These are phyloP conservation scores for Drosophila mayri DNA, from an alignment of 1,140 invertebrate species.

Conservation along the genomic window DNA sequence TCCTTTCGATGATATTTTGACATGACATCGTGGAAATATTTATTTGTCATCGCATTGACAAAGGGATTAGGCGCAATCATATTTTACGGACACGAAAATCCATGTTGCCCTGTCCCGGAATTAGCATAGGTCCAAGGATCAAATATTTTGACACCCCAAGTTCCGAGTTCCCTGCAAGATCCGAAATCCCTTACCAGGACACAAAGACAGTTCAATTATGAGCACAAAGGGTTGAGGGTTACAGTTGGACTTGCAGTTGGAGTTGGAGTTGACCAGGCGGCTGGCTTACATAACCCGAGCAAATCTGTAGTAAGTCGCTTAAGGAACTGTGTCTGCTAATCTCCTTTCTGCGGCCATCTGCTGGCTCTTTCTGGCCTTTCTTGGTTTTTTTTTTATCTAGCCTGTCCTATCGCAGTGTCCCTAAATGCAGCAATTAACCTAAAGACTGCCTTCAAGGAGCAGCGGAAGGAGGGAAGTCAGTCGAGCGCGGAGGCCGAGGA, in stretches of 20 bases:
- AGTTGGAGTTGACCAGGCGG: conserved; percentile 46
- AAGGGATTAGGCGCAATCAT: conserved; percentile 61
- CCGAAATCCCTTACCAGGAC: background rate
- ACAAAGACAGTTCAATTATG: conserved; percentile 69
- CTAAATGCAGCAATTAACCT: conserved; percentile 77
- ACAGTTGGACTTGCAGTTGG: background rate
- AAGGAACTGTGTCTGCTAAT: conserved; percentile 8
- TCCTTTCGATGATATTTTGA: conserved; percentile 63
- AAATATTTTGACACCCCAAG: conserved; percentile 70
- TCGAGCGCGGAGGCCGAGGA: conserved; percentile 51
- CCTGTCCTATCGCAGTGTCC: conserved; percentile 34
- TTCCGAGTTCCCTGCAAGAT: background rate
- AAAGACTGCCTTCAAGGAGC: conserved; percentile 34
- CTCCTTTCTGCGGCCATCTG: conserved; percentile 25
- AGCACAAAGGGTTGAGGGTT: conserved; percentile 42
- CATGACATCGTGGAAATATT: conserved; percentile 77
- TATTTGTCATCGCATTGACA: conserved; percentile 63
- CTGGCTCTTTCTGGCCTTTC: background rate
- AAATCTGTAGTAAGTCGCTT: conserved; percentile 64
- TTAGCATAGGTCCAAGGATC: conserved; percentile 52
- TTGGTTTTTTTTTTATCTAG: conserved; percentile 24
- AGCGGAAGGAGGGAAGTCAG: conserved; percentile 26
- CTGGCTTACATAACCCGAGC: conserved; percentile 51
- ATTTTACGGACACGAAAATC: conserved; percentile 61
- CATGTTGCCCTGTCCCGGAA: conserved; percentile 32